Evolutionary conservation across 2,888 invertebrate genomes (phyloP), one percentile per base, ranked within the genome.

Genomic region (Dynastes hyllus): DNA sequence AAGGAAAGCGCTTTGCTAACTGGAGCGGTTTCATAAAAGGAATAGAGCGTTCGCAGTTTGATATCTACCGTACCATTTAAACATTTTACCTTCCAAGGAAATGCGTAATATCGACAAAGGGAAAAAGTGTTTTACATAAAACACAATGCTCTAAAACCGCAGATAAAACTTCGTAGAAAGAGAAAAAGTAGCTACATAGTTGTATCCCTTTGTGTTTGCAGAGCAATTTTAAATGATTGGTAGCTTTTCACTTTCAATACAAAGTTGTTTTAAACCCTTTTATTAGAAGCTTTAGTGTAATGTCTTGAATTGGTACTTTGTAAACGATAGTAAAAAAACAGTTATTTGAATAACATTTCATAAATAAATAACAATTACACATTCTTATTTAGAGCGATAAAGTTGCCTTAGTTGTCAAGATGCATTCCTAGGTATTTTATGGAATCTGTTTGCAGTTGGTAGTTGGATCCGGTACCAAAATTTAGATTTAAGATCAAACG

Each of bases 1-100:
- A 80, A 73, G 76, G 76, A 80, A 81, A 82, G 81, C 80, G 80
- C 78, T 58, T 80, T 79, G 78, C 80, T 82, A 80, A 81, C 80
- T 79, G 80, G 78, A 76, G 79, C 79, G 79, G 78, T 78, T 75
- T 79, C 76, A 79, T 79, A 81, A 81, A 81, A 79, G 81, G 78
- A 82, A 80, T 80, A 71, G 81, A 80, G 79, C 81, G 79, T 81
- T 77, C 78, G 78, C 80, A 78, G 78, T 82, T 79, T 77, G 67
- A 77, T 77, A 77, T 58, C 67, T 67, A 67, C 73, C 61, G n/a
- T 75, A 45, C 61, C 73, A 75, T 75, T 75, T 75, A 75, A 75
- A 50, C 73, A 27, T 75, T 75, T 61, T 75, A 75, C 61, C 27
- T 61, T 75, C 40, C 45, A 22, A 61, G 61, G 73, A 61, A 61